Percentiles rank a stretch among this genome's conserved stretches.
phyloP scores from a whole-genome alignment of 2,888 invertebrate genomes.

The Philonicus albiceps region DNA sequence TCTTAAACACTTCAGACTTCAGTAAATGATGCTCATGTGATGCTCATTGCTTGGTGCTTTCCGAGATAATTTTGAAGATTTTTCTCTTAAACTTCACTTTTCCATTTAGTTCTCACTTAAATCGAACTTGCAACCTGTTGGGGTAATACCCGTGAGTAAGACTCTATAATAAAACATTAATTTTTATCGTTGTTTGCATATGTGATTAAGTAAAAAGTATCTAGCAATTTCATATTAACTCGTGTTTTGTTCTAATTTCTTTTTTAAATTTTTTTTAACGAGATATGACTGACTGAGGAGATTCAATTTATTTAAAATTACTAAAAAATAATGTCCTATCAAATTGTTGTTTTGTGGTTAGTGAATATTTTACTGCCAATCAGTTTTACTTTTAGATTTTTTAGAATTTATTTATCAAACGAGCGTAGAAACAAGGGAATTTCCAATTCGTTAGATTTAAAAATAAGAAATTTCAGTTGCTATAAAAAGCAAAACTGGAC shows the following conservation, averaged over 20 bases:
- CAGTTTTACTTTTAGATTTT: not conserved
- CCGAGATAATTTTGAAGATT: not conserved
- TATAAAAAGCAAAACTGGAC: too few species aligned
- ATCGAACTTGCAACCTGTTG: not conserved
- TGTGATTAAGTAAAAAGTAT: not conserved
- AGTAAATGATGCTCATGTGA: not conserved
- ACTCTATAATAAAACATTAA: not conserved
- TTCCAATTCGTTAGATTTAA: not conserved
- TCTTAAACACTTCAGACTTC: not conserved
- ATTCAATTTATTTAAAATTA: not conserved
- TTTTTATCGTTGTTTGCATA: not conserved
- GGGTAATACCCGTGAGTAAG: not conserved
- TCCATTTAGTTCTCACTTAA: not conserved
- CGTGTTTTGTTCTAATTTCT: not conserved
- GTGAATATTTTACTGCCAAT: not conserved
- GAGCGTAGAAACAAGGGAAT: too few species aligned
- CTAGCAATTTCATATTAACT: not conserved
- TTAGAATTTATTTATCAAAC: too few species aligned
- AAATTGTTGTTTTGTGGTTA: not conserved
- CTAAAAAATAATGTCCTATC: not conserved
- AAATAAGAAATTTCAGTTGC: not conserved
- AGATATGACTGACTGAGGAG: not conserved
- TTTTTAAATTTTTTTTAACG: not conserved
- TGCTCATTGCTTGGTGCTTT: not conserved
- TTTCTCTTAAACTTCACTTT: not conserved